Conservation (phyloP, 2,888 invertebrate species). For the Iselma pallidipennis region DNA sequence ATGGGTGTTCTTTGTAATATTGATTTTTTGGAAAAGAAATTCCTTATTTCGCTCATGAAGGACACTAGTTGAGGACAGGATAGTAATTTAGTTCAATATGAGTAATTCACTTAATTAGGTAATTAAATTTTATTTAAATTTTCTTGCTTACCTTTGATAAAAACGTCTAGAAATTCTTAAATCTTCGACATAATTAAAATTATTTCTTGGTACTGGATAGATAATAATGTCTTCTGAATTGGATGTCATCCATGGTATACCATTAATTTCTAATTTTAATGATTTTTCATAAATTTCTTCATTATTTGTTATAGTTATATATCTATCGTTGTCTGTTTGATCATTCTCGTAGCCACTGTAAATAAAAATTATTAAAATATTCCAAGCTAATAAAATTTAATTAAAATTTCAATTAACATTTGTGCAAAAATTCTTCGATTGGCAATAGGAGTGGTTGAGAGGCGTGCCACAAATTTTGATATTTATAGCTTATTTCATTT, state of each 20-base stretch:
- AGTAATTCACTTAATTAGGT: too few species aligned
- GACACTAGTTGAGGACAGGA: too few species aligned
- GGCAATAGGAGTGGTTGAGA: constrained; percentile 7
- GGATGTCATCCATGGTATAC: constrained; percentile 39
- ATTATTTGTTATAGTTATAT: neutral
- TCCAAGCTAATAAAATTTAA: neutral
- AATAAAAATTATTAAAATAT: neutral
- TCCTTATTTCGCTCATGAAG: constrained; percentile 1
- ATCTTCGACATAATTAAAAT: constrained; percentile 36
- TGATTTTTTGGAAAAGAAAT: constrained; percentile 10
- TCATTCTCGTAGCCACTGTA: neutral
- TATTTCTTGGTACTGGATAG: constrained; percentile 28
- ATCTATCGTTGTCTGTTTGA: neutral
- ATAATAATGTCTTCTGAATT: constrained; percentile 35
- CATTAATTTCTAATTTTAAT: constrained; percentile 3
- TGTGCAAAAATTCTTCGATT: constrained; percentile 8
- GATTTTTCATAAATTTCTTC: neutral
- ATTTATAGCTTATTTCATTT: neutral
- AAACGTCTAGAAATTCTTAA: constrained; percentile 27
- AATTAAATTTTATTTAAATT: too few species aligned
- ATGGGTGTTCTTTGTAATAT: constrained; percentile 10
- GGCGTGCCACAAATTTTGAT: neutral
- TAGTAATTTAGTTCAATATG: too few species aligned
- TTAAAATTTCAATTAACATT: constrained; percentile 1
- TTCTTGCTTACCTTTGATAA: neutral